phyloP scores from a whole-genome alignment of 2,888 invertebrate species.

The Gymnoscelis rufifasciata region DNA sequence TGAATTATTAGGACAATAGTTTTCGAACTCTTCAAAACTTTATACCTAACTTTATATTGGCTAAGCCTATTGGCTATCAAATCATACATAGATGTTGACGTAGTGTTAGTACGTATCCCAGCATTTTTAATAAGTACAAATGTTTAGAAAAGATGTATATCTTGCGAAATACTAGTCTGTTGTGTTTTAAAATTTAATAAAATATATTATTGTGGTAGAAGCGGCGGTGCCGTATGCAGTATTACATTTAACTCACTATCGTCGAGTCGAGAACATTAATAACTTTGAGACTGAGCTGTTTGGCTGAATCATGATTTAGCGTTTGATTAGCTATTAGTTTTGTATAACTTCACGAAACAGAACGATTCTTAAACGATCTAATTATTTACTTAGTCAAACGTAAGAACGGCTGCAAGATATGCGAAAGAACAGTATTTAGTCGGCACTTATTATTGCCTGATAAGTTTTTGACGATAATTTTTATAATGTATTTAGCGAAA shows the following conservation, averaged over 20 bases:
- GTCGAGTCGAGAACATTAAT: not conserved
- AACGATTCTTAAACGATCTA: not conserved
- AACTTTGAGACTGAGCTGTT: not conserved
- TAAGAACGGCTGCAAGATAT: too few species aligned
- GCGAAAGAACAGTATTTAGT: too few species aligned
- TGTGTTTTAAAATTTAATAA: conserved; percentile 12
- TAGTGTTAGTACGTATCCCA: conserved; percentile 7
- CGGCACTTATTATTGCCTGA: too few species aligned
- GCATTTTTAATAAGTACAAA: conserved; percentile 7
- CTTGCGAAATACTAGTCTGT: conserved; percentile 12
- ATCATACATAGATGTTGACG: not conserved
- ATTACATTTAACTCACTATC: not conserved
- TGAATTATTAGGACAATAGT: conserved; percentile 3
- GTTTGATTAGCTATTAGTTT: too few species aligned
- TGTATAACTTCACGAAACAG: not conserved
- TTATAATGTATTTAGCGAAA: not conserved
- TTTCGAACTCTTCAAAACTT: conserved; percentile 2
- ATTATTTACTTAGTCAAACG: not conserved
- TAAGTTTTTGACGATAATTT: too few species aligned
- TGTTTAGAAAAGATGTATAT: conserved; percentile 8
- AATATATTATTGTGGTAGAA: conserved; percentile 5
- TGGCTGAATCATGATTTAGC: too few species aligned
- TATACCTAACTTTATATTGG: conserved; percentile 5
- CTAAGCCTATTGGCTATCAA: conserved; percentile 4
- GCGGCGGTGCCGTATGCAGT: conserved; percentile 31